Evolutionary conservation across 2,888 invertebrate species (phyloP), one percentile per base, ranked within the genome.

Genomic region (Yponomeuta malinellus): DNA sequence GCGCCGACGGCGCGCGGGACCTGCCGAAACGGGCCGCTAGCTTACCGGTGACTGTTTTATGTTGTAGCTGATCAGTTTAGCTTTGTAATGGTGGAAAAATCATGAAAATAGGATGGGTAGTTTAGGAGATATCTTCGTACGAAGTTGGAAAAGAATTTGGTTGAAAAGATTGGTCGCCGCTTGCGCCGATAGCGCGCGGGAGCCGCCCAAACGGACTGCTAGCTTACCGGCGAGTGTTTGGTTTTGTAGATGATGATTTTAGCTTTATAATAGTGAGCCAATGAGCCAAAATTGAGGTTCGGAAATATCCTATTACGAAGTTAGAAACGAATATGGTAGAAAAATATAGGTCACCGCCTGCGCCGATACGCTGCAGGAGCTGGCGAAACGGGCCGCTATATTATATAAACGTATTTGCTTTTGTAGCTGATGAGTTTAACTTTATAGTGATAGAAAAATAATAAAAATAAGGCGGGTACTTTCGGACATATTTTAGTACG

Each of bases 271-370:
- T 5, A 1, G 43, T 5, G 43, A 8, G 23, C 23, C 23, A n/a
- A n/a, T n/a, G n/a, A n/a, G n/a, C n/a, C n/a, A n/a, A n/a, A n/a
- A n/a, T n/a, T n/a, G n/a, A n/a, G n/a, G 2, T 43, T 43, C 43
- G 8, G 8, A 43, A 8, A 43, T 43, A 43, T 43, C 8, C 6
- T 43, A 43, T 3, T 43, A 5, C 8, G 8, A 43, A 43, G 43
- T 43, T 43, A 8, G 43, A 8, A 43, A 8, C 2, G 6, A 43
- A 43, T 8, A 0, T 4, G 4, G 5, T 43, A 1, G 6, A 43
- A 43, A 43, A 43, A 0, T 4, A 33, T 43, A 5, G 83, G 94
- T 97, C 63, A 96, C 96, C 8, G 94, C 94, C 29, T 93, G 95
- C 65, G 93, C 92, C 77, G 78, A 75, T 23, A 74, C 71, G 48